Base-by-base conservation (phyloP, 2,888 invertebrate genomes). In the Parelbella ahira region DNA sequence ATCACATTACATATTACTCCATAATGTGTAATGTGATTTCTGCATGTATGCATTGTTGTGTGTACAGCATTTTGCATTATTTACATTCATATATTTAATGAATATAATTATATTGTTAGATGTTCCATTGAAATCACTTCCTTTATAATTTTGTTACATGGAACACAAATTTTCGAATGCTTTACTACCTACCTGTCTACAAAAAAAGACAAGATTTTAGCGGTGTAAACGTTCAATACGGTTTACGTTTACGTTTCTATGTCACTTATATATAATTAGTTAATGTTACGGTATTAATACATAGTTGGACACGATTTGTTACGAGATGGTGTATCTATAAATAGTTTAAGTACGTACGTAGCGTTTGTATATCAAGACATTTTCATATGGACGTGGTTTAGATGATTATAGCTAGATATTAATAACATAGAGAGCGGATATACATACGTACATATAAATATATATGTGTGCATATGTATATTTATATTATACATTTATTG, bases 101-200 rank as follows among this genome's bases (percentile, higher is more conserved):
- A n/a, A n/a, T n/a, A n/a, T n/a, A n/a, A n/a, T n/a, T n/a, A n/a
- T n/a, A n/a, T n/a, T n/a, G n/a, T n/a, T n/a, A n/a, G n/a, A n/a
- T n/a, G n/a, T n/a, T n/a, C n/a, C n/a, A n/a, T n/a, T n/a, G n/a
- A n/a, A n/a, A n/a, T n/a, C n/a, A 8, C 2, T 33, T 24, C 18
- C 19, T 19, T 38, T 18, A 9, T 15, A 15, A 21, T 33, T 34
- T 33, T 32, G n/a, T n/a, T n/a, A n/a, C n/a, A 70, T 77, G 75
- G 71, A 71, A 71, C 68, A 71, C 68, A 81, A 79, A 69, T 80
- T 83, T 83, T 84, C 81, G 77, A 87, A 87, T 87, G 87, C 87
- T 87, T 87, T 87, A 87, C 86, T 87, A 86, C 86, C 79, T 83
- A 79, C 80, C 84, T 82, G 76, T 47, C 74, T 67, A 75, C 77